Base-by-base conservation (phyloP, 2,888 invertebrate species). In the Amphipoea oculea region DNA sequence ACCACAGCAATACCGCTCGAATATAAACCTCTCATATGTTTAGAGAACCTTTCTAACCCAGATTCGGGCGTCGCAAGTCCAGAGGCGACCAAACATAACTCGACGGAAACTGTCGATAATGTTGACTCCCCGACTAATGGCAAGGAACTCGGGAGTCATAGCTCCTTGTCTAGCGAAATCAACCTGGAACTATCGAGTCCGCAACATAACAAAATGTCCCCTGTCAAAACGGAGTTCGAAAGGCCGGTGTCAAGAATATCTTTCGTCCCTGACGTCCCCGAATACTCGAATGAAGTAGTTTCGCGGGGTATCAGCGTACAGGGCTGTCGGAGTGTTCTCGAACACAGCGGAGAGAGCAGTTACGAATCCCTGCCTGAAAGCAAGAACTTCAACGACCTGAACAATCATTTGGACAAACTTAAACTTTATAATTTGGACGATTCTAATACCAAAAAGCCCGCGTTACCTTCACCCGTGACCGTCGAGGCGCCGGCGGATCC, bases 31-130 rank as follows among this genome's bases (percentile, higher is more conserved):
- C 89, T 96, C n/a, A 92, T 94, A 51, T 92, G 94, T 0, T 80
- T 95, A 29, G 96, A 96, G 84, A 96, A 95, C 86, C 90, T 95
- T 2, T 97, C 97, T 7, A 97, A 97, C 79, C 97, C 97, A 0
- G 97, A 97, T 78, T 97, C 97, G 0, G 97, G 97, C 0, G 96
- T 97, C 5, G 97, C 97, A 17, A 97, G 97, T 89, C 97, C 97
- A 0, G 97, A 97, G 62, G 96, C 96, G 0, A 97, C 97, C 4
- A 97, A 97, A 89, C 97, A 97, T 84, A 97, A 97, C 85, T 97
- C 97, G 0, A 96, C 97, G 0, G 97, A 97, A 88, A 96, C 97
- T 0, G 95, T 96, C 0, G 96, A 96, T 74, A 96, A 96, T 79
- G 96, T 96, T 1, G 96, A 97, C 76, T 97, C 96, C 0, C 97